Evolutionary conservation across 2,113 vertebrate genomes (phyloP).

Genomic region (Channa argus): DNA sequence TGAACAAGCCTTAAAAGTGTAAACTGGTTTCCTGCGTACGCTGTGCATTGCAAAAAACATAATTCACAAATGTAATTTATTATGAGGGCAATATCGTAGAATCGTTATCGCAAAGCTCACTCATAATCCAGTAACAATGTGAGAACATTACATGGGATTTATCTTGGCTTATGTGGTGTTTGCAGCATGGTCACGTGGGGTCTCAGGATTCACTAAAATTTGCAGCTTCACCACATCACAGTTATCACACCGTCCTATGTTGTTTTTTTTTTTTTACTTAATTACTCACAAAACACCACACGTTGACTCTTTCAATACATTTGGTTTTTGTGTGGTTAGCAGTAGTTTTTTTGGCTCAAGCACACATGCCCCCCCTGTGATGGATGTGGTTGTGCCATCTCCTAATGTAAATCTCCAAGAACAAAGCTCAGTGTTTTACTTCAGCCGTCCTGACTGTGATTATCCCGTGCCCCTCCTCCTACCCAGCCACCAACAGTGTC

Average conservation of each 20-base stretch:
- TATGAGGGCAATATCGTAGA: neutral
- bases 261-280: slow-evolving; percentile 19
- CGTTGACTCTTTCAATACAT: slow-evolving; percentile 32
- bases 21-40: neutral
- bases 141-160: neutral
- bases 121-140: neutral
- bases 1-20: neutral
- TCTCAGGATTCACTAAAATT: neutral
- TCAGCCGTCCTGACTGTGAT: slow-evolving; percentile 15
- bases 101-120: too few relatives aligned
- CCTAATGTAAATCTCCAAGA: slow-evolving; percentile 56
- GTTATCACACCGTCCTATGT: neutral
- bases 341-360: slow-evolving; percentile 4
- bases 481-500: slow-evolving; percentile 1
- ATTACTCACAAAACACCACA: slow-evolving; percentile 26
- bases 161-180: neutral
- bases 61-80: neutral
- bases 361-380: slow-evolving; percentile 26
- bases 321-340: slow-evolving; percentile 24
- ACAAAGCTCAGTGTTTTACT: slow-evolving; percentile 55
- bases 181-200: neutral
- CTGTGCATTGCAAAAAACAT: neutral
- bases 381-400: slow-evolving; percentile 30
- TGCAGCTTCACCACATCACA: slow-evolving; percentile 10
- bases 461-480: too few relatives aligned